phyloP scores from a whole-genome alignment of 2,888 invertebrate species.

The Ernsta delagoae region DNA sequence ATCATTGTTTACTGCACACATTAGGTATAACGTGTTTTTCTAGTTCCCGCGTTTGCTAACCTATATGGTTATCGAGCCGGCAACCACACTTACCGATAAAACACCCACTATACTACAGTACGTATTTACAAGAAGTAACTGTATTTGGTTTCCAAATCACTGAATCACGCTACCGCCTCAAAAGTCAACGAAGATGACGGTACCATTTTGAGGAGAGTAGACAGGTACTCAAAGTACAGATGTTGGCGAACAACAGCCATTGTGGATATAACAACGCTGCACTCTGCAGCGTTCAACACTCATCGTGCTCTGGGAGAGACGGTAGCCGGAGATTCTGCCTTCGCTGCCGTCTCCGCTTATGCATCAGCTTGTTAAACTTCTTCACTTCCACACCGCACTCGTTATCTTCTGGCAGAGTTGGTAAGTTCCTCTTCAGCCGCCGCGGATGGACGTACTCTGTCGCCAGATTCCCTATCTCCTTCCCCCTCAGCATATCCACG shows the following conservation, averaged over 20 bases:
- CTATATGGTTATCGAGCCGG: slow-evolving; percentile 28
- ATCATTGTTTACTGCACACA: slow-evolving; percentile 30
- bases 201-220: neutral
- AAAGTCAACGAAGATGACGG: slow-evolving; percentile 18
- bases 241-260: slow-evolving; percentile 6
- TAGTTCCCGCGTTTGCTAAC: slow-evolving; percentile 23
- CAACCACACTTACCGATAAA: slow-evolving; percentile 17
- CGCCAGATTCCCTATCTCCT: slow-evolving; percentile 64
- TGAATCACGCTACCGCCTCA: slow-evolving; percentile 14
- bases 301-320: slow-evolving; percentile 70
- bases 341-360: slow-evolving; percentile 63
- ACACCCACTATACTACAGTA: slow-evolving; percentile 17
- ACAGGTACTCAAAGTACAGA: too few relatives aligned
- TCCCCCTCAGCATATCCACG: slow-evolving; percentile 70
- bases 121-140: slow-evolving; percentile 21
- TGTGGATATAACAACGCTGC: slow-evolving; percentile 8
- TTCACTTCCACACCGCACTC: slow-evolving; percentile 70
- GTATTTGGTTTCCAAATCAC: slow-evolving; percentile 36
- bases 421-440: slow-evolving; percentile 65
- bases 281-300: slow-evolving; percentile 57
- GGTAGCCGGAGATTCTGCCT: slow-evolving; percentile 63
- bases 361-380: slow-evolving; percentile 59
- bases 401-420: slow-evolving; percentile 74
- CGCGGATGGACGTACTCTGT: slow-evolving; percentile 72
- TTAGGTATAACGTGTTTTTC: slow-evolving; percentile 16